These are phyloP conservation scores for Ceyx margarethae DNA, from an alignment of 2,113 vertebrate genomes.

Conservation along the genomic window DNA sequence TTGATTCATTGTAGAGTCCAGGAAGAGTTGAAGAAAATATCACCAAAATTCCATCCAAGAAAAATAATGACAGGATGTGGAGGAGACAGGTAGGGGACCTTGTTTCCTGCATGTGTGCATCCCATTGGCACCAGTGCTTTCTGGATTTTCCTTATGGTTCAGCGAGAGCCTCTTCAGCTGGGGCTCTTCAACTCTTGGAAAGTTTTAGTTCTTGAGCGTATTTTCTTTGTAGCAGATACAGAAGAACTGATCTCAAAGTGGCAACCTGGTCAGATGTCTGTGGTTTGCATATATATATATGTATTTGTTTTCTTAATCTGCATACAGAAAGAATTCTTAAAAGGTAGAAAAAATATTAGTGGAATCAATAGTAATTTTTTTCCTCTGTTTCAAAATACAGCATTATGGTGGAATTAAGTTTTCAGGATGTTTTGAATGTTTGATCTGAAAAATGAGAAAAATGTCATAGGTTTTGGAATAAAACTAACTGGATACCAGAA, in stretches of 20 bases:
- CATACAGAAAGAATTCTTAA: background rate
- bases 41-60: background rate
- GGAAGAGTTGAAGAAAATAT: background rate
- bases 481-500: background rate
- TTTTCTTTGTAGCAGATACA: background rate
- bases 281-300: background rate
- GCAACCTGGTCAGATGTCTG: background rate
- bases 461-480: background rate
- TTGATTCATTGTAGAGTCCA: background rate
- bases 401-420: background rate
- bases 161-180: background rate
- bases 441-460: constrained; percentile 25
- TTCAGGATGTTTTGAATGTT: background rate
- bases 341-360: background rate
- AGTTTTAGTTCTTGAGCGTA: background rate
- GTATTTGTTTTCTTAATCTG: background rate
- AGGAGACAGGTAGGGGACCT: background rate
- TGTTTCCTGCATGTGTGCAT: background rate
- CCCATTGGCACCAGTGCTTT: background rate
- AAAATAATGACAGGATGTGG: background rate
- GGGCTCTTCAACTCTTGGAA: background rate
- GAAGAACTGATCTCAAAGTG: background rate
- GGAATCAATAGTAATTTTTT: background rate
- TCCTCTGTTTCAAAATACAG: background rate
- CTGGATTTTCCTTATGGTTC: background rate